These are phyloP conservation scores for Syndactyla subalaris DNA, from an alignment of 2,797 vertebrate species.

Conservation along the genomic window DNA sequence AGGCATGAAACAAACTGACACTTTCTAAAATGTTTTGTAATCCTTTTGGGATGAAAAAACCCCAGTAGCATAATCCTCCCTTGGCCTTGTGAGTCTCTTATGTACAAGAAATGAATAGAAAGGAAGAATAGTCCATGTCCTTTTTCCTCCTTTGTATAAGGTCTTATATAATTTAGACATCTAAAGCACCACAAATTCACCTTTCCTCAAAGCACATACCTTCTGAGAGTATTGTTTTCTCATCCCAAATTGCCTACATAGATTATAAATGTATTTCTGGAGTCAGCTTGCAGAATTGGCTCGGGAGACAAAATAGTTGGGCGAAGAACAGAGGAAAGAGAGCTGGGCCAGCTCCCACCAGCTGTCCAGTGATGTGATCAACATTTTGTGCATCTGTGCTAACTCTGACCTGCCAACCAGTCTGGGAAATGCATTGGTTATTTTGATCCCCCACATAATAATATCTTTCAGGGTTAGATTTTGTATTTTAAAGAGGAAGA, in stretches of 20 bases:
- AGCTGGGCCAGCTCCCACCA: not conserved
- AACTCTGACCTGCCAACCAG: not conserved
- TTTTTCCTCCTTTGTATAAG: not conserved
- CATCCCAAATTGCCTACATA: not conserved
- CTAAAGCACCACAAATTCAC: not conserved
- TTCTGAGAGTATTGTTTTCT: not conserved
- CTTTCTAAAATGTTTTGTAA: not conserved
- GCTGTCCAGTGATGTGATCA: not conserved
- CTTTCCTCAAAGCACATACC: not conserved
- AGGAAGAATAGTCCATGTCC: not conserved
- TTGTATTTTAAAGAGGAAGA: not conserved
- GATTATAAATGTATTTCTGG: not conserved
- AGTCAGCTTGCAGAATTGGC: not conserved
- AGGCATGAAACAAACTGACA: not conserved
- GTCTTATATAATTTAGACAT: not conserved
- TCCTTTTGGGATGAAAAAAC: not conserved
- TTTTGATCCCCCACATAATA: not conserved
- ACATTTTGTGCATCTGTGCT: constrained; percentile 15
- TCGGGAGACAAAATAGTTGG: not conserved
- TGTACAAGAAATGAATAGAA: not conserved
- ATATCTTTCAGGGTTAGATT: not conserved
- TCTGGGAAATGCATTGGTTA: not conserved
- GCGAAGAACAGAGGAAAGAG: not conserved
- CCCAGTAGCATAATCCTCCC: not conserved
- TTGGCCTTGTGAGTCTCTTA: not conserved